A percentile compares a stretch with the other conserved stretches of the same genome.
phyloP scores from a whole-genome alignment of 2,113 vertebrate species.

The Ailuropoda melanoleuca region DNA sequence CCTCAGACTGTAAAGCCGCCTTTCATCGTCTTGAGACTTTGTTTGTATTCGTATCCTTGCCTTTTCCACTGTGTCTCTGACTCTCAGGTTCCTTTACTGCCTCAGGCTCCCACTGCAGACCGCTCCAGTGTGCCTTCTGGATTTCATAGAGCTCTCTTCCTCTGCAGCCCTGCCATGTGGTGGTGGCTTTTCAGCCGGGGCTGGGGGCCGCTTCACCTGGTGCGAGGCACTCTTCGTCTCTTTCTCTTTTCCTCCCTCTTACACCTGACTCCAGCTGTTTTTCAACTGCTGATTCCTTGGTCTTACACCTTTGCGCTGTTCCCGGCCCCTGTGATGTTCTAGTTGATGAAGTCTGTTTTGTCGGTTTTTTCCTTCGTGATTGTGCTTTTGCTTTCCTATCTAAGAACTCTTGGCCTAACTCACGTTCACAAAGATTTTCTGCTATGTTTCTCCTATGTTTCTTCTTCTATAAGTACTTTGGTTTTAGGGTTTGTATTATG shows the following conservation, averaged over 20 bases:
- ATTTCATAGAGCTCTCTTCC: neutral
- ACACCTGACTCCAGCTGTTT: neutral
- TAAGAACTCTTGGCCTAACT: neutral
- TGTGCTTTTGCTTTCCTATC: neutral
- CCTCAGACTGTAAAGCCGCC: neutral
- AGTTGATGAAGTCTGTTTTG: neutral
- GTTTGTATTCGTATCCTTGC: no score
- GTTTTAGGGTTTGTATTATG: neutral
- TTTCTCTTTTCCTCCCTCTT: neutral
- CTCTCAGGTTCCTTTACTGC: neutral
- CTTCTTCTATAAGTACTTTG: neutral
- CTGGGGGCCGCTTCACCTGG: neutral
- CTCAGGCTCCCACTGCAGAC: neutral
- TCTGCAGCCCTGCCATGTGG: neutral
- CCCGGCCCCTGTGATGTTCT: neutral
- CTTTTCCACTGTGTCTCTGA: neutral
- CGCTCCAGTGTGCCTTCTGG: neutral
- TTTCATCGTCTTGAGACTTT: accelerated
- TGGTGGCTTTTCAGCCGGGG: neutral
- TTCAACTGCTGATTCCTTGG: neutral
- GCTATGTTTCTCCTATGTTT: neutral
- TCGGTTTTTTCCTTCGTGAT: neutral
- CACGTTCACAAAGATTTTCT: neutral
- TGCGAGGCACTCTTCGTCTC: neutral
- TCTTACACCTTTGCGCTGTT: accelerated